Evolutionary conservation across 2,888 invertebrate genomes (phyloP).

Genomic region (Isoperla grammatica): DNA sequence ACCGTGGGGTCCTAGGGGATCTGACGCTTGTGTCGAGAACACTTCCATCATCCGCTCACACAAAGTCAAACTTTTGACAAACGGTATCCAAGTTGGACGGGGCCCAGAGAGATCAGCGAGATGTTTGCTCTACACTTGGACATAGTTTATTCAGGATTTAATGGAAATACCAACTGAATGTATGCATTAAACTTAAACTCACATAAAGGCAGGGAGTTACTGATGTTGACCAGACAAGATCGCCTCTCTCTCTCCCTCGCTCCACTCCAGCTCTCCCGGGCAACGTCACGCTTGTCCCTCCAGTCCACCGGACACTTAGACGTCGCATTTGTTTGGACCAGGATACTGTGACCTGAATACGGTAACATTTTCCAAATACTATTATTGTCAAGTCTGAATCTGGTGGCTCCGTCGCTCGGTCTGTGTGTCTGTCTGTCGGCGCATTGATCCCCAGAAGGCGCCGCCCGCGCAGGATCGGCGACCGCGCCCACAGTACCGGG

Average conservation of each 20-base stretch:
- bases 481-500: too few relatives aligned
- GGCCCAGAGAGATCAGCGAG: too few relatives aligned
- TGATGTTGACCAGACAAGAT: too few relatives aligned
- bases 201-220: too few relatives aligned
- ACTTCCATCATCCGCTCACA: background rate
- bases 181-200: background rate
- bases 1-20: background rate
- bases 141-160: background rate
- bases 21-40: background rate
- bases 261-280: background rate
- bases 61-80: background rate
- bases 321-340: constrained; percentile 7
- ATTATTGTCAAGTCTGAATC: constrained; percentile 8
- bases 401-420: too few relatives aligned
- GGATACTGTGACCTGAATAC: constrained; percentile 15
- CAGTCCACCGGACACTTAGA: constrained; percentile 4
- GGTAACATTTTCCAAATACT: constrained; percentile 5
- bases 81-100: background rate
- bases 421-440: too few relatives aligned
- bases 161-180: constrained; percentile 4
- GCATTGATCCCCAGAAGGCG: background rate
- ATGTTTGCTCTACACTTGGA: background rate
- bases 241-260: background rate
- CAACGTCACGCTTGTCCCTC: background rate
- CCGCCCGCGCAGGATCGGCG: too few relatives aligned